Conservation (phyloP, 2,888 invertebrate genomes). For the Buathra laborator region DNA sequence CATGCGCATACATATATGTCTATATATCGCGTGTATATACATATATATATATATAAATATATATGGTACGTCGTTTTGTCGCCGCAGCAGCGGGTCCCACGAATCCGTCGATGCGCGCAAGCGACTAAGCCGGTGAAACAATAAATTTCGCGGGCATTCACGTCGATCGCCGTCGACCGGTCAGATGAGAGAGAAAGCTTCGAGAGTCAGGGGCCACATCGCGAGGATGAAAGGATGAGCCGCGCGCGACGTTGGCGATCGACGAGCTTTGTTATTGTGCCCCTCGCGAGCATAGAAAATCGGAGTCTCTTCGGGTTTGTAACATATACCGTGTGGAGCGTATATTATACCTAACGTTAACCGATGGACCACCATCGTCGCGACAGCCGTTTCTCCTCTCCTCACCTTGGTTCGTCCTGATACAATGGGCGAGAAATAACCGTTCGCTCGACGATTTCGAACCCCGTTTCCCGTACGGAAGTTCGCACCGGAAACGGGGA, state of each 20-base stretch:
- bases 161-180: constrained; percentile 77
- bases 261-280: constrained; percentile 79
- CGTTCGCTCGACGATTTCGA: constrained; percentile 77
- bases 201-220: constrained; percentile 28
- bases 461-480: constrained; percentile 80
- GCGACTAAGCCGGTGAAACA: constrained; percentile 82
- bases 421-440: constrained; percentile 76
- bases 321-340: neutral
- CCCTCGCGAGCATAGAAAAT: constrained; percentile 32
- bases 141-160: constrained; percentile 83
- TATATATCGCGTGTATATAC: constrained; percentile 4
- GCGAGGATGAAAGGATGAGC: constrained; percentile 74
- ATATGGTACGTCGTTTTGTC: neutral
- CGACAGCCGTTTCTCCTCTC: constrained; percentile 10
- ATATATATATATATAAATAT: neutral
- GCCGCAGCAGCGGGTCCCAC: constrained; percentile 28
- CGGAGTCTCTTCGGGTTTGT: constrained; percentile 10
- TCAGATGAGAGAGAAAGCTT: too few species aligned
- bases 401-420: constrained; percentile 72
- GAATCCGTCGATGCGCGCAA: constrained; percentile 36
- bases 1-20: neutral
- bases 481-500: constrained; percentile 81
- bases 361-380: constrained; percentile 26
- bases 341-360: neutral
- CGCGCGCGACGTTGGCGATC: constrained; percentile 78